Conservation (phyloP, 2,797 vertebrate genomes). For the Pogoniulus pusillus region DNA sequence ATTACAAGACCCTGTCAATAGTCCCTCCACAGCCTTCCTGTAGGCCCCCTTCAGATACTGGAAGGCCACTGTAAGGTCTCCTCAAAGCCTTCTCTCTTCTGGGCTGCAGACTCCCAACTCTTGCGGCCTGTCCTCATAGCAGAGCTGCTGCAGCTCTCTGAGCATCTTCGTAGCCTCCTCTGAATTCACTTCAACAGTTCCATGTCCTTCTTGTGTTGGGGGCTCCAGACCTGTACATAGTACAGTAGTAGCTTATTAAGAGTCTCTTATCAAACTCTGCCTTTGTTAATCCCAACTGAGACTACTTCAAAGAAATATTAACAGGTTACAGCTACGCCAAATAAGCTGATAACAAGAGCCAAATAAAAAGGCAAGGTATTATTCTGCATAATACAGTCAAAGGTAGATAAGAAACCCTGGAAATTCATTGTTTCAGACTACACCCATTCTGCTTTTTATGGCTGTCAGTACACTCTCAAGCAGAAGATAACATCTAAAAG, state of each 20-base stretch:
- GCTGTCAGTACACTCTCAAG: background rate
- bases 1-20: too few relatives aligned
- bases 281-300: background rate
- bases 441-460: background rate
- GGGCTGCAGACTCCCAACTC: too few relatives aligned
- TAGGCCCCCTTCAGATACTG: too few relatives aligned
- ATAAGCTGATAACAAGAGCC: background rate
- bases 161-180: too few relatives aligned
- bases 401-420: background rate
- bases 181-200: too few relatives aligned
- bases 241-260: background rate
- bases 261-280: background rate
- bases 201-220: too few relatives aligned
- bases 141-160: too few relatives aligned
- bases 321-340: background rate
- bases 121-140: too few relatives aligned
- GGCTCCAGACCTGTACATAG: too few relatives aligned
- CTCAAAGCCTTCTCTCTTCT: too few relatives aligned
- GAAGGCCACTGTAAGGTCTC: too few relatives aligned
- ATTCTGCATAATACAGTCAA: background rate
- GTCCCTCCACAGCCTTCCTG: too few relatives aligned
- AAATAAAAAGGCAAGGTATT: slow-evolving; percentile 14
- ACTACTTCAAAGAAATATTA: background rate
- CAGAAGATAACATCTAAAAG: background rate
- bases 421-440: background rate